These are phyloP conservation scores for Leptodactylus fallax DNA, from an alignment of 2,797 vertebrate species.

Conservation along the genomic window DNA sequence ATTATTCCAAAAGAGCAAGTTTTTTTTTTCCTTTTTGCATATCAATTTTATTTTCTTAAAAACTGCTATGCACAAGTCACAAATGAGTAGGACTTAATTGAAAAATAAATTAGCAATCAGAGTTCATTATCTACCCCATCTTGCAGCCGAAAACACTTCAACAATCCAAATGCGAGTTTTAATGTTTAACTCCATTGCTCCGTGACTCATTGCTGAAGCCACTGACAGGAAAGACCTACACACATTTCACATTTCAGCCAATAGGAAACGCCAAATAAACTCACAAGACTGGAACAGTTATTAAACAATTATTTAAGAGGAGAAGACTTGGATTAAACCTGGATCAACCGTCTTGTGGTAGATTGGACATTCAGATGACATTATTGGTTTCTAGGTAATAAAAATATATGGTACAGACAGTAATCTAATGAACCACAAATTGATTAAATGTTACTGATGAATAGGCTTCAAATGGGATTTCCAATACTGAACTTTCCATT, in stretches of 20 bases:
- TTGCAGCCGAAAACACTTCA: conserved; percentile 58
- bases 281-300: neutral
- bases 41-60: conserved; percentile 64
- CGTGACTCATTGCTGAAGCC: neutral
- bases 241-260: neutral
- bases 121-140: conserved; percentile 63
- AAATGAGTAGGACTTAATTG: conserved; percentile 64
- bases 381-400: neutral
- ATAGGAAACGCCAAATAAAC: neutral
- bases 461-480: neutral
- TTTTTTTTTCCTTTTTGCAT: conserved; percentile 56
- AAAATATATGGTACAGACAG: neutral
- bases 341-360: neutral
- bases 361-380: too few relatives aligned
- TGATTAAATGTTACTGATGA: neutral
- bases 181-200: conserved; percentile 33
- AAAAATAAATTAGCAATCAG: conserved; percentile 65
- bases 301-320: neutral
- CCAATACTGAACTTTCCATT: neutral
- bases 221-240: neutral
- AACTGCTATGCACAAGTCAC: conserved; percentile 60
- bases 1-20: conserved; percentile 62
- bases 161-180: conserved; percentile 43
- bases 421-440: neutral
- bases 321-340: neutral